These are phyloP conservation scores for Pangasius macronema DNA, from an alignment of 2,797 vertebrate species.

Conservation along the genomic window DNA sequence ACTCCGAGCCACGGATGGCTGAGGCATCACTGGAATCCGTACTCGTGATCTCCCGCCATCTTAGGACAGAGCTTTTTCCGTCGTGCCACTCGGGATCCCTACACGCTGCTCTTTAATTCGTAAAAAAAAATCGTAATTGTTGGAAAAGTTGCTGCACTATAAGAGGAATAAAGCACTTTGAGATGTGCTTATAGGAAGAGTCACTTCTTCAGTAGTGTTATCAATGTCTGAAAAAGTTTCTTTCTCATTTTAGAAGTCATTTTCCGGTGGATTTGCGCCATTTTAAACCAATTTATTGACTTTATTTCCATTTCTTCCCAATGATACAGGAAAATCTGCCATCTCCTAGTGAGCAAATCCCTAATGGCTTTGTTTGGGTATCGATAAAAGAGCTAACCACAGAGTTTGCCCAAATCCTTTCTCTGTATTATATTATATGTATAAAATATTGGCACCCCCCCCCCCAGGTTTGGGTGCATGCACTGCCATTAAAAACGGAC, in stretches of 20 bases:
- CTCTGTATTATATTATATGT: too few species aligned
- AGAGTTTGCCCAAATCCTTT: too few species aligned
- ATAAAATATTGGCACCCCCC: constrained; percentile 45
- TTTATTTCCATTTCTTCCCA: background rate
- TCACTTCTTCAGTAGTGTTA: too few species aligned
- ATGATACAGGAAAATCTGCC: background rate
- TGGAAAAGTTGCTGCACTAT: background rate
- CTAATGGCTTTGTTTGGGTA: background rate
- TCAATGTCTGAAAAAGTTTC: too few species aligned
- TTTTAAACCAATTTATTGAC: background rate
- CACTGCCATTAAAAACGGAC: background rate
- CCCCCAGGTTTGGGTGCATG: background rate
- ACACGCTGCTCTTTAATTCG: background rate
- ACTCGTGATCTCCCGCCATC: too few species aligned
- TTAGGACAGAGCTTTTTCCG: too few species aligned
- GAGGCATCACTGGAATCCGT: too few species aligned
- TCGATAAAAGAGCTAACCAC: background rate
- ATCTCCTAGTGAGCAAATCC: background rate
- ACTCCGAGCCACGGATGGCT: too few species aligned
- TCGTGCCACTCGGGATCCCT: too few species aligned
- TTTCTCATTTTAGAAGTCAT: too few species aligned
- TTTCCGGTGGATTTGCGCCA: too few species aligned
- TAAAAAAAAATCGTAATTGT: background rate
- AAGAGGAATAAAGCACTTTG: background rate
- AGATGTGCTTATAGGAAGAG: too few species aligned